Evolutionary conservation across 2,888 invertebrate species (phyloP), one percentile per base, ranked within the genome.

Genomic region (Drosophila vallismaia): DNA sequence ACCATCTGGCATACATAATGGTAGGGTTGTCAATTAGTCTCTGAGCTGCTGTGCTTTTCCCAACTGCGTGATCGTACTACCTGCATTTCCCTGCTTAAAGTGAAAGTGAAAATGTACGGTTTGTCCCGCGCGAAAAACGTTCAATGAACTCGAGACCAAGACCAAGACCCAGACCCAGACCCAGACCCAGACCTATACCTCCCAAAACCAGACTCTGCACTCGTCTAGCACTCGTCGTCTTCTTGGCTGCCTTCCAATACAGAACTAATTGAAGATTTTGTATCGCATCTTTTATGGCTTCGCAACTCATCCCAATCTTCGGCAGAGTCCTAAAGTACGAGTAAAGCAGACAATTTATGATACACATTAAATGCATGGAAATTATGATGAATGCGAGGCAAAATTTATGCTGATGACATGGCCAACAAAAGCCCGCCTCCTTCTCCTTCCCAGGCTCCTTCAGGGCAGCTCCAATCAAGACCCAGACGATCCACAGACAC

Each of bases 401-500:
- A 83, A 86, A 86, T 86, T 86, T 86, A 86, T 86, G 86, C 76
- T 86, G 86, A 86, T 88, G 88, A 88, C 84, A 86, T 78, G 72
- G 68, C 74, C 70, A 51, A 58, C 68, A 52, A 68, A 68, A 59
- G 49, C 26, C 33, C 29, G 12, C n/a, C 59, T 59, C n/a, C 59
- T 33, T 1, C 49, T 12, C 29, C 29, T 60, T 12, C 51, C 42
- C 26, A 10, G 29, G 24, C 44, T 67, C 56, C 56, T 56, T 56
- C 52, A 51, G 69, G 51, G 60, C 70, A 70, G 54, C 70, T 59
- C 73, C 74, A 73, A 74, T 73, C 74, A 66, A 74, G 68, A 54
- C 28, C 54, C 77, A 74, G 79, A 71, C 72, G 62, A 71, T 68
- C 45, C 71, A 55, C 73, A 76, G 67, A 77, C 77, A 57, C 57